Conservation (phyloP, 2,113 vertebrate species). For the Muscicapa adusta region DNA sequence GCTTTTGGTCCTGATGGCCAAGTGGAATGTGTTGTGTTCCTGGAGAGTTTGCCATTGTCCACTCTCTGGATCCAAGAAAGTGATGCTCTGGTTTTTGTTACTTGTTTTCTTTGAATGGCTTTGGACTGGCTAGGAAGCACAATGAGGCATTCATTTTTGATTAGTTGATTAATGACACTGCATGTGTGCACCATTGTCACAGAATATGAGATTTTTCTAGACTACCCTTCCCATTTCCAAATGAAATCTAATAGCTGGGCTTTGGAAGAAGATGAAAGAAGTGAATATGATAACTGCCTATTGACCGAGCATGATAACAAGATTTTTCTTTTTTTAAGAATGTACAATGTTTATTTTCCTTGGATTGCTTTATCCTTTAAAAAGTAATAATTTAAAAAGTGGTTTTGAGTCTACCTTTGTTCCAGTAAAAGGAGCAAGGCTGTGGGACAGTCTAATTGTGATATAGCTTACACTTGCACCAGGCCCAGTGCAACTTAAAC, state of each 20-base stretch:
- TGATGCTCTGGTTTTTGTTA: background rate
- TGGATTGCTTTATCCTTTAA: background rate
- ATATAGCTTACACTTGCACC: background rate
- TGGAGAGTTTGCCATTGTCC: background rate
- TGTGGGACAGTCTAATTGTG: background rate
- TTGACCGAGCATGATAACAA: background rate
- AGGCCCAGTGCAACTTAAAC: background rate
- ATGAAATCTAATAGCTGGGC: background rate
- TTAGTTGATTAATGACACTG: slow-evolving; percentile 25
- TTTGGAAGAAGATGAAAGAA: background rate
- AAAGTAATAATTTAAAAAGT: background rate
- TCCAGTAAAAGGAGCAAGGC: background rate
- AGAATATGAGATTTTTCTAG: background rate
- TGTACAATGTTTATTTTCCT: background rate
- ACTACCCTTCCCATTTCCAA: background rate
- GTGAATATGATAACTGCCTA: background rate
- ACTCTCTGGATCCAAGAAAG: background rate
- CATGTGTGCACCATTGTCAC: background rate
- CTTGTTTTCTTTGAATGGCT: slow-evolving; percentile 20
- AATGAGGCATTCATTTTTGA: slow-evolving; percentile 37
- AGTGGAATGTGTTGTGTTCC: background rate
- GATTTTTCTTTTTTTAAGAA: background rate
- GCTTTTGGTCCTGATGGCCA: background rate
- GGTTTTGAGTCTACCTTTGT: background rate
- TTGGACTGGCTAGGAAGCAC: background rate